A percentile compares a stretch with the other conserved stretches of the same genome.
Evolutionary conservation across 2,797 vertebrate species (phyloP).

Genomic region (Cuculus canorus): DNA sequence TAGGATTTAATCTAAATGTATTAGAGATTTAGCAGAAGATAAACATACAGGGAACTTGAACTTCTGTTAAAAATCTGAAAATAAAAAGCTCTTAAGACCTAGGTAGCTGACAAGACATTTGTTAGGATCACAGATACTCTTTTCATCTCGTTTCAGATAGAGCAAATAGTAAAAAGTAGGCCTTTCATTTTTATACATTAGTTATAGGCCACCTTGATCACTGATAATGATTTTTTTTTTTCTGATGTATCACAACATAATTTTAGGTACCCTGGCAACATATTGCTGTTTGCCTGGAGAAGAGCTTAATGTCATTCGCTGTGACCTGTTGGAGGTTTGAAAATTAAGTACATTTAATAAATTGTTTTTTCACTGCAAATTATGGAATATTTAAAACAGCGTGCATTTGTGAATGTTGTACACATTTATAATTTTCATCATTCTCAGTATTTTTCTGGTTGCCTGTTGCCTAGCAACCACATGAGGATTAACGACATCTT

Average conservation of each 20-base stretch:
- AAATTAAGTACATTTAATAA: constrained; percentile 2
- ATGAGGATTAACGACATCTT: not conserved
- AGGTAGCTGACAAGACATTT: not conserved
- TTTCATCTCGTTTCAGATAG: not conserved
- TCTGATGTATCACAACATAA: not conserved
- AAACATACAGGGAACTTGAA: not conserved
- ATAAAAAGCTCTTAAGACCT: not conserved
- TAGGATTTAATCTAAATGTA: not conserved
- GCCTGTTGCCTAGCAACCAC: not conserved
- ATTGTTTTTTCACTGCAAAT: not conserved
- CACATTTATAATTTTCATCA: not conserved
- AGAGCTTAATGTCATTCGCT: not conserved
- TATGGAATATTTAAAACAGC: not conserved
- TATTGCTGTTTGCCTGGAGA: not conserved
- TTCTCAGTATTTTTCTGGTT: not conserved
- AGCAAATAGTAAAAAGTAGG: not conserved
- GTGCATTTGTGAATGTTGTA: not conserved
- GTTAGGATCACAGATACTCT: not conserved
- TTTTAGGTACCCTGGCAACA: not conserved
- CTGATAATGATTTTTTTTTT: not conserved
- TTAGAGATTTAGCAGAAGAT: not conserved
- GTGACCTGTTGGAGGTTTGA: not conserved
- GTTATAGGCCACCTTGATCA: not conserved
- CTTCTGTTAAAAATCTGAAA: not conserved
- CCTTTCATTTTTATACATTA: not conserved